A percentile compares a stretch with the other conserved stretches of the same genome.
phyloP scores from a whole-genome alignment of 2,113 vertebrate genomes.

The Himantopus leucocephalus region DNA sequence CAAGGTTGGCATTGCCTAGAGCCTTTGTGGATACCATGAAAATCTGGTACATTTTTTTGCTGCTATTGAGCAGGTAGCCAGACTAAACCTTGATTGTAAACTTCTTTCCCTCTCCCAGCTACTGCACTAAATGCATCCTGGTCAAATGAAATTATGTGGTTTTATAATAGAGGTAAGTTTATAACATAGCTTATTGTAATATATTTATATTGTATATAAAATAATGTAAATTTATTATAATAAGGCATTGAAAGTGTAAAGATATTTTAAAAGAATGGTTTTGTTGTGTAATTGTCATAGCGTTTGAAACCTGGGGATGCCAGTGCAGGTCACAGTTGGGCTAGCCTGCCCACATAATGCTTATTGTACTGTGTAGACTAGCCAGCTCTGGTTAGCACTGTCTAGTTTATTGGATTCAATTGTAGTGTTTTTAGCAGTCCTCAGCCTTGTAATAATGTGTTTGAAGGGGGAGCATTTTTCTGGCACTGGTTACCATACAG shows the following conservation, averaged over 20 bases:
- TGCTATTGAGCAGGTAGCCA: neutral
- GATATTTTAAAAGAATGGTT: neutral
- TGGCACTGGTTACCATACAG: neutral
- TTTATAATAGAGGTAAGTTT: neutral
- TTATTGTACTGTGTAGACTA: neutral
- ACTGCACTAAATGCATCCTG: neutral
- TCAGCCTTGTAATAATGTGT: neutral
- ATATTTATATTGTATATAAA: neutral
- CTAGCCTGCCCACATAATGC: neutral
- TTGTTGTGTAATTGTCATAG: neutral
- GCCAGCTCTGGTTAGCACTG: neutral
- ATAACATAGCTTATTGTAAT: neutral
- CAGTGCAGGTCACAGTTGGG: neutral
- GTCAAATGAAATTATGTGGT: neutral
- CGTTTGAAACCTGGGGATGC: neutral
- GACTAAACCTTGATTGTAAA: neutral
- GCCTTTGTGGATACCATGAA: neutral
- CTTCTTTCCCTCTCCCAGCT: neutral
- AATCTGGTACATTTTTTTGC: neutral
- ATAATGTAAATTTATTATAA: neutral
- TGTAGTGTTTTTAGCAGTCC: neutral
- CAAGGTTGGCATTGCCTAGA: neutral
- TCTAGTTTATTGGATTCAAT: neutral
- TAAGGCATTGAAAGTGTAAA: neutral
- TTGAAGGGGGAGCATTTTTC: neutral